These are phyloP conservation scores for Protobothrops flavoviridis DNA, from an alignment of 2,113 vertebrate species.

Conservation along the genomic window DNA sequence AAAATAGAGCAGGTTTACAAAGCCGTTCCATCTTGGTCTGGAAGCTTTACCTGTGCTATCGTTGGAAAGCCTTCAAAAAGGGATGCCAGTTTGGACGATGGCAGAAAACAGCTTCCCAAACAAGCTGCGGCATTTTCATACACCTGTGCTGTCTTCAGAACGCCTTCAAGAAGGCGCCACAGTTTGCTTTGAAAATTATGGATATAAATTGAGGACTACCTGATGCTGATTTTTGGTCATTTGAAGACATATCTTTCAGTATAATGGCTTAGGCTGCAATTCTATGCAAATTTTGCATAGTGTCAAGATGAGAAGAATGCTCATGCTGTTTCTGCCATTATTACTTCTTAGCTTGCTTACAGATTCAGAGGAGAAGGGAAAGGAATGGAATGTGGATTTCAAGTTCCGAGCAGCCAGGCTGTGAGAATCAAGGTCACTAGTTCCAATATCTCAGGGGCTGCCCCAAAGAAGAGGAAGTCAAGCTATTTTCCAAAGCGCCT, in stretches of 20 bases:
- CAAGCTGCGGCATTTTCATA: not conserved
- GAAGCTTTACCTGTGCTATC: not conserved
- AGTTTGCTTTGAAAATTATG: not conserved
- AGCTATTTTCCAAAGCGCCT: too few species aligned
- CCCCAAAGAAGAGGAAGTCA: too few species aligned
- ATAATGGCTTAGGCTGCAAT: not conserved
- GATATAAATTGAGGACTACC: not conserved
- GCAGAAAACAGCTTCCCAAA: not conserved
- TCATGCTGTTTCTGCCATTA: too few species aligned
- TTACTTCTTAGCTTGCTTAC: too few species aligned
- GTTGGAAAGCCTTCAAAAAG: too few species aligned
- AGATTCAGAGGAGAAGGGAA: too few species aligned
- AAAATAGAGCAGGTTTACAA: not conserved
- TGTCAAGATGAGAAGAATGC: too few species aligned
- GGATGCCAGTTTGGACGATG: not conserved
- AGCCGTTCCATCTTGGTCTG: not conserved
- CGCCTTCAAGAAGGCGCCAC: not conserved
- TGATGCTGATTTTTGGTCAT: not conserved
- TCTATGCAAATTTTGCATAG: not conserved
- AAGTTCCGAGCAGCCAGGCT: too few species aligned
- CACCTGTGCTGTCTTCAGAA: not conserved
- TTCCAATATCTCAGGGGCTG: too few species aligned
- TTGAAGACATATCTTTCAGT: not conserved
- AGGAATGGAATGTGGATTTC: too few species aligned
- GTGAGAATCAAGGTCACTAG: too few species aligned